Evolutionary conservation across 2,113 vertebrate species (phyloP).

Genomic region (Pseudopodoces humilis): DNA sequence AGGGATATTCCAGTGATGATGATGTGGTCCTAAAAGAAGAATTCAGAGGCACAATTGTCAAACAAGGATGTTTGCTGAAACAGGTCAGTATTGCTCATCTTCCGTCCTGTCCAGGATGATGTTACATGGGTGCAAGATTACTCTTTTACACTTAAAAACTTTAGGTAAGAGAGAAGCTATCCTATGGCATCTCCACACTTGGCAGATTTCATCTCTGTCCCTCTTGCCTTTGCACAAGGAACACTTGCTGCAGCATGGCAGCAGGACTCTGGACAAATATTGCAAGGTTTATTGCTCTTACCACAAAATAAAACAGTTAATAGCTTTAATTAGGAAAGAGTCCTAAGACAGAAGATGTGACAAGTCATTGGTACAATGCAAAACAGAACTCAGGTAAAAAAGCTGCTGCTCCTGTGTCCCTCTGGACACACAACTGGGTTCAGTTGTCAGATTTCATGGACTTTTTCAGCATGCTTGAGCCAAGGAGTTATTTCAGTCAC

Average conservation of each 20-base stretch:
- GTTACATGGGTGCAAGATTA: neutral
- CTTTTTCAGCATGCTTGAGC: neutral
- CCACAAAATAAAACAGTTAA: neutral
- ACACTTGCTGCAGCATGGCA: neutral
- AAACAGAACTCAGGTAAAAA: neutral
- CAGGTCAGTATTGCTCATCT: constrained; percentile 77
- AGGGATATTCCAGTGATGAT: constrained; percentile 96
- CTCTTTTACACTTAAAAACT: neutral
- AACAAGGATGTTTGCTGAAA: constrained; percentile 95
- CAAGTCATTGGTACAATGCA: neutral
- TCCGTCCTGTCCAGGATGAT: neutral
- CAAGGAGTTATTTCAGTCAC: neutral
- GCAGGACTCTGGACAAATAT: neutral
- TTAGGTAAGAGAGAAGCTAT: neutral
- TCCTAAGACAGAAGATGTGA: neutral
- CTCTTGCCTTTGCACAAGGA: neutral
- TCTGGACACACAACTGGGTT: neutral
- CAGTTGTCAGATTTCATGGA: neutral
- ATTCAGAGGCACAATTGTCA: constrained; percentile 93
- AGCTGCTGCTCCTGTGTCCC: neutral
- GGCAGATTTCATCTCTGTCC: neutral
- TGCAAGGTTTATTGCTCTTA: neutral
- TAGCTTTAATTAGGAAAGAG: neutral
- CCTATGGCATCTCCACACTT: neutral
- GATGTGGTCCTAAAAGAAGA: constrained; percentile 90